Evolutionary conservation across 1,140 invertebrate genomes (phyloP), one percentile per base, ranked within the genome.

Genomic region (Dendroctonus ponderosae): DNA sequence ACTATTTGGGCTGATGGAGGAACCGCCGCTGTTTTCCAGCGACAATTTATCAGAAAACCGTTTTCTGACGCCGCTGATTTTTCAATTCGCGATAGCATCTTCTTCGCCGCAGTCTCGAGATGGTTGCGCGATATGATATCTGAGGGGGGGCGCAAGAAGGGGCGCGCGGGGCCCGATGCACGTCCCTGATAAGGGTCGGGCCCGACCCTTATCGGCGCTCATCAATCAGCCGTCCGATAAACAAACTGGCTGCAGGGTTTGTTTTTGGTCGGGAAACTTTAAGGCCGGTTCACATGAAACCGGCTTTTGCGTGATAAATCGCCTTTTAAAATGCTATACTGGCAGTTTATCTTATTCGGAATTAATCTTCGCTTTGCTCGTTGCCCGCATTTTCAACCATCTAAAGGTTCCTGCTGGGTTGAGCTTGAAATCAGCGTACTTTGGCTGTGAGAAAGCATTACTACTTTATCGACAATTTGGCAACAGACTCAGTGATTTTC

Each of bases 131-230:
- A 65, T 65, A 63, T 53, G 51, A 63, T 63, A 63, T 63, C 62
- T 38, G 60, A 39, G 67, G 15, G 51, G 41, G 53, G 26, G 39
- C 14, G 37, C 53, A 74, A 56, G 50, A 50, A 41, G 46, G 59
- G 40, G 37, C 38, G 40, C 52, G 26, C 41, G 8, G 51, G 12
- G 52, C 12, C 38, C 62, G 62, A 63, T 63, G 62, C 62, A 63
- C 62, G 62, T 63, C 52, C 41, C 62, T 43, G 76, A 77, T 77
- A 77, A 77, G 68, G 43, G 69, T 66, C 66, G 71, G 71, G 67
- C 74, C 70, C 56, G 69, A 62, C 68, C 70, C 70, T 75, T 77
- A 77, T 77, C 75, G 70, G 53, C 63, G 61, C 52, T 65, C 62
- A 65, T 65, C 62, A 65, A 65, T 70, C 71, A 68, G 68, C 68